Evolutionary conservation across 92 coral and sea anemone genomes (phyloP), one percentile per base, ranked within the genome.

Genomic region (Zoanthus sociatus): DNA sequence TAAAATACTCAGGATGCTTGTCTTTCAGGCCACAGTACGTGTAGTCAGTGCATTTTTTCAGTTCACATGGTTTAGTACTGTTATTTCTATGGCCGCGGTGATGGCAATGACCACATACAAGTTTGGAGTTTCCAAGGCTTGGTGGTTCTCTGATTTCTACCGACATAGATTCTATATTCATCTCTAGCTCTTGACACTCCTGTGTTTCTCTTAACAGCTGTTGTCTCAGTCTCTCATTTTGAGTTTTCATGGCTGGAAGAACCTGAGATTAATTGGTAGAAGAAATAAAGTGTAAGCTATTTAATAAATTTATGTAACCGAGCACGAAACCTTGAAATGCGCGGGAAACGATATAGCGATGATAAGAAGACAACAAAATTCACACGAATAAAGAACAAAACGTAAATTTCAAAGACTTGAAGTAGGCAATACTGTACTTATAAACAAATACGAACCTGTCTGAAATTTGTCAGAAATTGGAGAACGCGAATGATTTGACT

Each of bases 1-100:
- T 86, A 63, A 78, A 86, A 73, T 90, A 90, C 53, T 90, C 90
- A 21, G 84, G 90, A 71, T 79, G 92, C 66, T 90, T 90, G 30
- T 90, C 92, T 56, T 79, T 71, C 51, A 90, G 61, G 13, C 90
- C 87, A 78, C 90, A 86, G 60, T 66, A 86, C 15, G 79, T 87
- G 48, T 78, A 82, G 8, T 90, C 90, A 15, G 76, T 73, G 71
- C 87, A 79, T 78, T 78, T 90, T 48, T 78, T 73, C 66, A 78
- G 32, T 42, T 90, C 53, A 67, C 87, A 86, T 9, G 87, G 87
- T 13, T 86, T 78, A 44, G 0, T 50, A 50, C 7, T 44, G 32
- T 78, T 42, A 90, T 90, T 85, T 32, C 90, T 18, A 77, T 90
- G 92, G 46, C 92, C 92, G 5, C 83, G 74, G 37, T 90, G 87